These are phyloP conservation scores for Thaleichthys pacificus DNA, from an alignment of 2,797 vertebrate genomes.

Conservation along the genomic window DNA sequence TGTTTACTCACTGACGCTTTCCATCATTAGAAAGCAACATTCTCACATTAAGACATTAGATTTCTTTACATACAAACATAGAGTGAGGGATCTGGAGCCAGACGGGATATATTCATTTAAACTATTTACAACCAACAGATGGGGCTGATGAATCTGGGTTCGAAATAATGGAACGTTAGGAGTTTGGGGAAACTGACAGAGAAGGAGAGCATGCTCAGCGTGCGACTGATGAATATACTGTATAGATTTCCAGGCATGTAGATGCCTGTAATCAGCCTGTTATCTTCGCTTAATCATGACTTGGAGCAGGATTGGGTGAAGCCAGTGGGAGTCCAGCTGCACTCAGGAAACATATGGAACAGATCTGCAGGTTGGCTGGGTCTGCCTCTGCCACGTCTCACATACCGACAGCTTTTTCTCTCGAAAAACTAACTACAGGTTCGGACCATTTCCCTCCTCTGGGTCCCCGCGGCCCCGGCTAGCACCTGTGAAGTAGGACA, in stretches of 20 bases:
- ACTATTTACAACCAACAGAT: slow-evolving; percentile 28
- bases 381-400: slow-evolving; percentile 88
- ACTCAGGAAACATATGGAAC: slow-evolving; percentile 94
- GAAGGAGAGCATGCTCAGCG: not conserved
- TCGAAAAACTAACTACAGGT: slow-evolving; percentile 45
- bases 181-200: not conserved
- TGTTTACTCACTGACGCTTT: not conserved
- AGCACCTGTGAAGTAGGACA: slow-evolving; percentile 39
- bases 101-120: not conserved
- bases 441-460: slow-evolving; percentile 23
- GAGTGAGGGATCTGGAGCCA: not conserved
- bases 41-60: too few relatives aligned
- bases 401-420: slow-evolving; percentile 75
- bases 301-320: slow-evolving; percentile 30
- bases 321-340: slow-evolving; percentile 18
- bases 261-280: slow-evolving; percentile 33
- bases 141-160: slow-evolving; percentile 23
- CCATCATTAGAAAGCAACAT: not conserved
- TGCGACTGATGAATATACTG: not conserved
- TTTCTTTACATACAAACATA: too few relatives aligned
- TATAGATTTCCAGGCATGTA: not conserved
- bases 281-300: slow-evolving; percentile 56
- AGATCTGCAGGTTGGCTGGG: slow-evolving; percentile 85
- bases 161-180: not conserved
- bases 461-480: slow-evolving; percentile 19